Conservation (phyloP, 2,113 vertebrate genomes). For the Numenius arquata region DNA sequence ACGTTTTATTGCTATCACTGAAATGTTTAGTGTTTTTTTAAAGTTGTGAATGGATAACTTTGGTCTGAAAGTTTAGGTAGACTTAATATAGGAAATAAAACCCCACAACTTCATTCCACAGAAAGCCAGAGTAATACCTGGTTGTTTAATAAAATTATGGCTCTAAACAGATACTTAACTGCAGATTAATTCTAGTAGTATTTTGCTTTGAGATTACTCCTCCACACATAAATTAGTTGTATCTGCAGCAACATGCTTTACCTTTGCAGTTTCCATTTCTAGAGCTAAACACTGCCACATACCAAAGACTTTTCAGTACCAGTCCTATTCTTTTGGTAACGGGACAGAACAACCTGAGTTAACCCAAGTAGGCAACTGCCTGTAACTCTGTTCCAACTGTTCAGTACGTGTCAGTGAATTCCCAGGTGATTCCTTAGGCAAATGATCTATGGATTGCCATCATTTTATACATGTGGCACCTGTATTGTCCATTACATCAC, state of each 20-base stretch:
- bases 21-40: neutral
- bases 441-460: neutral
- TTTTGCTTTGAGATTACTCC: neutral
- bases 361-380: neutral
- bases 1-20: neutral
- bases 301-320: neutral
- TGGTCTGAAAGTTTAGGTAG: neutral
- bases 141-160: neutral
- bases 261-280: neutral
- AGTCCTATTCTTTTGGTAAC: neutral
- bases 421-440: neutral
- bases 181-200: neutral
- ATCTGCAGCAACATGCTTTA: neutral
- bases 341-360: neutral
- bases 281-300: neutral
- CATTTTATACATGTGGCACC: neutral
- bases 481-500: neutral
- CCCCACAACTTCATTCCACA: neutral
- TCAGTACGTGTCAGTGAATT: neutral
- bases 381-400: neutral
- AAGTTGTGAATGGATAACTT: neutral
- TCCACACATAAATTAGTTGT: neutral
- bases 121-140: neutral
- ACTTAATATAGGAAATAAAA: neutral
- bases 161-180: neutral